A percentile compares a stretch with the other conserved stretches of the same genome.
Conservation (phyloP, 2,797 vertebrate genomes). For the Phalloptychus januarius region DNA sequence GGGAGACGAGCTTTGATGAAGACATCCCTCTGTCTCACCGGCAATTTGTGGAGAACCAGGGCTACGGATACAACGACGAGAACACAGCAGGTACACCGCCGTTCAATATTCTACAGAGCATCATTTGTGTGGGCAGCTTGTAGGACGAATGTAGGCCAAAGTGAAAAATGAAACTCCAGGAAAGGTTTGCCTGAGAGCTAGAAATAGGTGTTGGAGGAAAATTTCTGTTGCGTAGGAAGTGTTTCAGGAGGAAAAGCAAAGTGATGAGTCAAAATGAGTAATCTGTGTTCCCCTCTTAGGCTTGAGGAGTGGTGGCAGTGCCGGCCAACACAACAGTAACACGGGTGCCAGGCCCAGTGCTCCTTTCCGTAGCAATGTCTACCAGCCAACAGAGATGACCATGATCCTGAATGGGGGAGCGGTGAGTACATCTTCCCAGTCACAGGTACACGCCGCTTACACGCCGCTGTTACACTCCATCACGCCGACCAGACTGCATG, state of each 20-base stretch:
- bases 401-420: slow-evolving; percentile 97
- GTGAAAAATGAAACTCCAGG: slow-evolving; percentile 47
- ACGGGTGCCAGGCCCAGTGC: slow-evolving; percentile 88
- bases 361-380: slow-evolving; percentile 97
- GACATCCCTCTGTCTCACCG: slow-evolving; percentile 91
- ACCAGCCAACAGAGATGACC: slow-evolving; percentile 98
- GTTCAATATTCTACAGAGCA: slow-evolving; percentile 24
- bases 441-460: slow-evolving; percentile 77
- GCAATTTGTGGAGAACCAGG: slow-evolving; percentile 96
- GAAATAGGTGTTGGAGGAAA: slow-evolving; percentile 45
- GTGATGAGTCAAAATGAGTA: slow-evolving; percentile 41
- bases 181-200: slow-evolving; percentile 37
- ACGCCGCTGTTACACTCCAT: slow-evolving; percentile 58
- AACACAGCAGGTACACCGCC: slow-evolving; percentile 85
- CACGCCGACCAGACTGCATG: slow-evolving; percentile 69
- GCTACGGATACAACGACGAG: slow-evolving; percentile 93
- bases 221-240: slow-evolving; percentile 27
- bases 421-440: slow-evolving; percentile 88
- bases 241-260: slow-evolving; percentile 16
- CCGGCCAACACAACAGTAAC: slow-evolving; percentile 89
- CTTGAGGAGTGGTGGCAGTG: slow-evolving; percentile 73
- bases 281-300: slow-evolving; percentile 72
- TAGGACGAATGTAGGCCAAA: slow-evolving; percentile 54
- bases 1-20: slow-evolving; percentile 95
- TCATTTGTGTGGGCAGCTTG: slow-evolving; percentile 22